Percentiles rank a stretch among this genome's conserved stretches.
Conservation (phyloP, 2,113 vertebrate species). For the western clawed frog (Xenopus tropicalis) region DNA sequence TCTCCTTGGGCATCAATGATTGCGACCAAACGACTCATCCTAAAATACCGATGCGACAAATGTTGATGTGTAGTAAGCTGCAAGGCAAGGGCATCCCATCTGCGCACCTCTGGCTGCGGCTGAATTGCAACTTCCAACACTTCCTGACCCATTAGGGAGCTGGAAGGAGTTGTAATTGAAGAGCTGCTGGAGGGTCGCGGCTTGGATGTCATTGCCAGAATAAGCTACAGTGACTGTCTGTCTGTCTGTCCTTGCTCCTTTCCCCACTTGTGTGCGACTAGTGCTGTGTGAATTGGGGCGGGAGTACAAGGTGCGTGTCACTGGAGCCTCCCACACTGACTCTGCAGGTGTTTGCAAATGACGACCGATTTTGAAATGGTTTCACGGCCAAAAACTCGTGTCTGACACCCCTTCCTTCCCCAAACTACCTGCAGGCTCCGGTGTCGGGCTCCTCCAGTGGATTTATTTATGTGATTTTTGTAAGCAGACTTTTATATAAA, state of each 20-base stretch:
- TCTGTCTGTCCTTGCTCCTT: constrained; percentile 47
- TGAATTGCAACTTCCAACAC: not conserved
- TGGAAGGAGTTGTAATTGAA: not conserved
- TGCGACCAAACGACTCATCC: too few species aligned
- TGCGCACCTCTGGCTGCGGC: too few species aligned
- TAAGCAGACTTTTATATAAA: constrained; percentile 42
- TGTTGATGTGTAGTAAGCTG: too few species aligned
- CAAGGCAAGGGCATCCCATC: too few species aligned
- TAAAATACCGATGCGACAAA: too few species aligned
- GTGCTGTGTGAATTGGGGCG: not conserved
- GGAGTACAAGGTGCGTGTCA: not conserved
- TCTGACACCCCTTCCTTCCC: constrained; percentile 15
- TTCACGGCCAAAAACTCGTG: constrained; percentile 6
- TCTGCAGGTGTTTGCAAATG: constrained; percentile 19
- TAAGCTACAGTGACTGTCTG: constrained; percentile 53
- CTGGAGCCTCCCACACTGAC: not conserved
- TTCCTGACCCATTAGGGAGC: not conserved
- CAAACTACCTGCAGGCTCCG: constrained; percentile 10
- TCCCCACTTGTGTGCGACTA: not conserved
- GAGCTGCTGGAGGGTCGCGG: too few species aligned
- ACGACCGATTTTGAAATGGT: constrained; percentile 42
- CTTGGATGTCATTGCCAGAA: constrained; percentile 40
- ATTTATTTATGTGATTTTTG: constrained; percentile 42
- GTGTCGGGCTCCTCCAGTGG: not conserved
- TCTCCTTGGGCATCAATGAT: too few species aligned